phyloP scores from a whole-genome alignment of 2,888 invertebrate species.

The Thymelicus lineola region DNA sequence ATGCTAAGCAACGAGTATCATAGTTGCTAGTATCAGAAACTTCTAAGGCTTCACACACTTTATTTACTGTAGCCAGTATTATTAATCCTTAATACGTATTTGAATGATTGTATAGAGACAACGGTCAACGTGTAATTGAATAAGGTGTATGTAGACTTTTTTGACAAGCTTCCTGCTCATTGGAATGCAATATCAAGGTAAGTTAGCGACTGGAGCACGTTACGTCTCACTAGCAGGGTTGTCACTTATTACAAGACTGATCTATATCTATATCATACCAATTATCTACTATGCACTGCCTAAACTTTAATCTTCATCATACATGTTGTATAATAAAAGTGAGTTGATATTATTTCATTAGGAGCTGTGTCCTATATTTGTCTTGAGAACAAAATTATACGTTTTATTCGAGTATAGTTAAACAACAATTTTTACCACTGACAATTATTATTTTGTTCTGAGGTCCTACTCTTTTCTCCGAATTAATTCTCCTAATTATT shows the following conservation, averaged over 20 bases:
- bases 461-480: too few relatives aligned
- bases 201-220: constrained; percentile 57
- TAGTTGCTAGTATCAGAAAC: too few relatives aligned
- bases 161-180: constrained; percentile 61
- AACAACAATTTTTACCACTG: too few relatives aligned
- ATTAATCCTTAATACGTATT: not conserved
- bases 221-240: constrained; percentile 40
- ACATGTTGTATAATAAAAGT: too few relatives aligned
- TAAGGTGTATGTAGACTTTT: constrained; percentile 27
- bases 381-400: too few relatives aligned
- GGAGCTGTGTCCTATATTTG: too few relatives aligned
- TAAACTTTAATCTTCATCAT: too few relatives aligned
- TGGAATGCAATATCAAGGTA: constrained; percentile 72
- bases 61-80: not conserved
- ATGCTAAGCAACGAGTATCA: not conserved
- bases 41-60: constrained; percentile 1
- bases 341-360: too few relatives aligned
- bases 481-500: not conserved
- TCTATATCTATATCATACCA: too few relatives aligned
- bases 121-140: constrained; percentile 8
- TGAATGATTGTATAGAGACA: constrained; percentile 5
- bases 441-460: too few relatives aligned
- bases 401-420: too few relatives aligned
- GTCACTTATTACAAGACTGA: constrained; percentile 12
- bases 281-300: too few relatives aligned